A percentile compares a stretch with the other conserved stretches of the same genome.
Evolutionary conservation across 2,113 vertebrate genomes (phyloP).

Genomic region (Sula dactylatra): DNA sequence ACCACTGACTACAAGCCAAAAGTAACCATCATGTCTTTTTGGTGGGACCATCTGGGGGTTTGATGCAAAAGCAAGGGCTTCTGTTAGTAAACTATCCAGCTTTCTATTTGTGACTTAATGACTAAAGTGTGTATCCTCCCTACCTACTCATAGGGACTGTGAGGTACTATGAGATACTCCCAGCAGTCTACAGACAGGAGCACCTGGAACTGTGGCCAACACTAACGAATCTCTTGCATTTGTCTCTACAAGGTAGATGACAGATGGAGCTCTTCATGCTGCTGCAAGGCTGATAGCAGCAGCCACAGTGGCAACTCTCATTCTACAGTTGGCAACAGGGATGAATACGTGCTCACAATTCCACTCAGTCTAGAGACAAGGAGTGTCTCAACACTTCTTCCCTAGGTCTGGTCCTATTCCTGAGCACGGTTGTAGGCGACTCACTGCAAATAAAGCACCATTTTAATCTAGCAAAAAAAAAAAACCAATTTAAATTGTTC

Average conservation of each 20-base stretch:
- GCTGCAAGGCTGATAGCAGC: neutral
- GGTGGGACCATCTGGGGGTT: fast-evolving
- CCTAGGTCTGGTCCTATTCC: neutral
- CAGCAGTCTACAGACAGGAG: neutral
- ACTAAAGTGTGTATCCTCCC: neutral
- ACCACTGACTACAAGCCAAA: neutral
- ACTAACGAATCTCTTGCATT: neutral
- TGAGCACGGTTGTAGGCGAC: neutral
- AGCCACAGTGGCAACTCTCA: neutral
- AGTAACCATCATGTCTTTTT: neutral
- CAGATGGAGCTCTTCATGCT: neutral
- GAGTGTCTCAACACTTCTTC: neutral
- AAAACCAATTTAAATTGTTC: neutral
- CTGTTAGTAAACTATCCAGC: neutral
- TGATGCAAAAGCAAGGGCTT: neutral
- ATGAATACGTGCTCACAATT: neutral
- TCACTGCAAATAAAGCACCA: neutral
- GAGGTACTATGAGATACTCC: neutral
- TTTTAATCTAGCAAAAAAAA: neutral
- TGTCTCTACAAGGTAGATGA: neutral
- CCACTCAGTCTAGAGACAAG: neutral
- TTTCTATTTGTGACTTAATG: neutral
- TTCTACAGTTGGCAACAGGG: neutral
- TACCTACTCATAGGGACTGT: neutral
- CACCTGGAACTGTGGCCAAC: neutral